Evolutionary conservation across 2,113 vertebrate genomes (phyloP).

Genomic region (Eublepharis macularius): DNA sequence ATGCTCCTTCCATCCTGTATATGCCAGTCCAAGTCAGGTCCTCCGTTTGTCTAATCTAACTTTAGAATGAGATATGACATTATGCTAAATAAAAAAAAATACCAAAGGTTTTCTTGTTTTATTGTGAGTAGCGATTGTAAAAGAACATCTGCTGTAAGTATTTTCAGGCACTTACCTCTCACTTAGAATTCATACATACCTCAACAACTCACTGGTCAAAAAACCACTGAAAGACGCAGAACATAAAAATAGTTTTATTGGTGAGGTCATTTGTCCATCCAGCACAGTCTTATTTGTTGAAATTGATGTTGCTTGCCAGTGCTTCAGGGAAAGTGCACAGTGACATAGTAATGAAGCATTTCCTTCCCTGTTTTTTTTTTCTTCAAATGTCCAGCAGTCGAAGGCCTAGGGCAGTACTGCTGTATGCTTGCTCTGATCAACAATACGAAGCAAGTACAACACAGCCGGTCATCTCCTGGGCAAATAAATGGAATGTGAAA

Average conservation of each 20-base stretch:
- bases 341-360: background rate
- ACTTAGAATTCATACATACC: background rate
- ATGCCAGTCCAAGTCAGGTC: too few relatives aligned
- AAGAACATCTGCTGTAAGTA: background rate
- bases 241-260: background rate
- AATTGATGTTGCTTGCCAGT: background rate
- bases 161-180: background rate
- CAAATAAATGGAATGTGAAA: background rate
- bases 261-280: background rate
- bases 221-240: background rate
- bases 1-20: too few relatives aligned
- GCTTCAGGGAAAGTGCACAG: background rate
- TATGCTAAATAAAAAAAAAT: too few relatives aligned
- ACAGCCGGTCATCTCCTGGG: slow-evolving; percentile 1
- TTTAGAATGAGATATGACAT: too few relatives aligned
- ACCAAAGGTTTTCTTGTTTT: too few relatives aligned
- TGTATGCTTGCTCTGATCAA: slow-evolving; percentile 2
- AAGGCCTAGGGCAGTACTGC: slow-evolving; percentile 3
- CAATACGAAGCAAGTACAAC: background rate
- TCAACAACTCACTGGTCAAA: background rate
- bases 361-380: background rate
- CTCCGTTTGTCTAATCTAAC: too few relatives aligned
- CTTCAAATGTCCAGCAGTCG: background rate
- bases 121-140: too few relatives aligned
- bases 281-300: background rate